Evolutionary conservation across 1,140 invertebrate genomes (phyloP), one percentile per base, ranked within the genome.

Genomic region (Chlorops oryzae): DNA sequence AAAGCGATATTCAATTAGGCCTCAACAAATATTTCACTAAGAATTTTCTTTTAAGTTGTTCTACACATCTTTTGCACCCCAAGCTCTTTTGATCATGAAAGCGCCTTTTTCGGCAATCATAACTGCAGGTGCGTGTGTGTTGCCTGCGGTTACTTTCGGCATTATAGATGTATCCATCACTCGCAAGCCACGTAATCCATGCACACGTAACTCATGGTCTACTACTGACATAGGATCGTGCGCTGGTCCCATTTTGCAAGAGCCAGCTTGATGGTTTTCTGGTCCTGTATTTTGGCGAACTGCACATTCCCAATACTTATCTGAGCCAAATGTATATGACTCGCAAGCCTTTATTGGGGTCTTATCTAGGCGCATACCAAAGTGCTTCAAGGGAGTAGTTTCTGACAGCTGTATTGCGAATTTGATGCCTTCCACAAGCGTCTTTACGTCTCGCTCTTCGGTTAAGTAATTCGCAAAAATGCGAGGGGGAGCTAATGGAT

Each of bases 381-480:
- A 86, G 21, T 76, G 79, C 60, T 81, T 79, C 44, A 90, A 74
- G 0, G 87, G 79, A 32, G 77, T 75, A 2, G 78, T 82, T 63
- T 90, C 79, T 0, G 83, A 79, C 4, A 92, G 59, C 17, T 76
- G 73, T 13, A 88, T 77, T 2, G 79, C 80, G 52, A 88, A 82
- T 69, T 86, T 90, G 61, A 77, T 75, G 42, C 86, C 87, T 56
- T 89, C 87, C 4, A 90, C 78, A 2, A 91, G 70, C 1, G 77
- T 79, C 45, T 80, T 81, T 0, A 88, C 78, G 65, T 92, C 89
- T 42, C 87, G 81, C 1, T 83, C 81, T 49, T 88, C 80, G 3
- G 78, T 82, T 41, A 92, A 74, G 68, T 93, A 93, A 60, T 88
- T 90, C 1, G 90, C 87, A 59, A 89, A 81, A 59, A 96, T 88